Percentiles rank a stretch among this genome's conserved stretches.
phyloP scores from a whole-genome alignment of 1,140 invertebrate species.

The Scaptomyza graminum region DNA sequence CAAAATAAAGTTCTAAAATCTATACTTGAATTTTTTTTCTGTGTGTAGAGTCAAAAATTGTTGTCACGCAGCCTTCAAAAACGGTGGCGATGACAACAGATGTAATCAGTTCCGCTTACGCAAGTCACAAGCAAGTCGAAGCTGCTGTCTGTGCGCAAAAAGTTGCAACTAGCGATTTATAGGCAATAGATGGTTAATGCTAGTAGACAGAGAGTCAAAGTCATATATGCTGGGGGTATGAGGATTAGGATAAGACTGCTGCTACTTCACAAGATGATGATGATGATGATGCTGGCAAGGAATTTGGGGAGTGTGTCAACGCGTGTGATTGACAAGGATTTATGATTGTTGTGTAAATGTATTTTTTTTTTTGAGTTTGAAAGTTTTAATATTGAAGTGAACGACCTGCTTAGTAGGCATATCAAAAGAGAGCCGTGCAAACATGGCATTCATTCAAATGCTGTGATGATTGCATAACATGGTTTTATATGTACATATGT shows the following conservation, averaged over 20 bases:
- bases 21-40: too few species aligned
- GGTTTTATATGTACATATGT: conserved; percentile 1
- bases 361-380: conserved; percentile 32
- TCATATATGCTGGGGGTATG: neutral
- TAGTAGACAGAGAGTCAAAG: conserved; percentile 5
- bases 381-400: conserved; percentile 74
- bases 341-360: conserved; percentile 74
- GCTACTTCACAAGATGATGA: too few species aligned
- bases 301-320: conserved; percentile 44
- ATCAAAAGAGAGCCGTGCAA: conserved; percentile 39
- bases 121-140: conserved; percentile 53
- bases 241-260: conserved; percentile 26
- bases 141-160: conserved; percentile 30
- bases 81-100: conserved; percentile 54
- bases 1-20: too few species aligned
- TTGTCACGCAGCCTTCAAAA: conserved; percentile 69
- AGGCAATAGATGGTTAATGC: conserved; percentile 33
- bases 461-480: conserved; percentile 66
- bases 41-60: conserved; percentile 53
- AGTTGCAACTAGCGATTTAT: conserved; percentile 60
- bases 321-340: conserved; percentile 83
- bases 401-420: conserved; percentile 53
- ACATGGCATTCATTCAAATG: conserved; percentile 61
- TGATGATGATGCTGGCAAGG: conserved; percentile 63
- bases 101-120: conserved; percentile 81